A percentile compares a stretch with the other conserved stretches of the same genome.
phyloP scores from a whole-genome alignment of 2,113 vertebrate genomes.

The Chloropsis hardwickii region DNA sequence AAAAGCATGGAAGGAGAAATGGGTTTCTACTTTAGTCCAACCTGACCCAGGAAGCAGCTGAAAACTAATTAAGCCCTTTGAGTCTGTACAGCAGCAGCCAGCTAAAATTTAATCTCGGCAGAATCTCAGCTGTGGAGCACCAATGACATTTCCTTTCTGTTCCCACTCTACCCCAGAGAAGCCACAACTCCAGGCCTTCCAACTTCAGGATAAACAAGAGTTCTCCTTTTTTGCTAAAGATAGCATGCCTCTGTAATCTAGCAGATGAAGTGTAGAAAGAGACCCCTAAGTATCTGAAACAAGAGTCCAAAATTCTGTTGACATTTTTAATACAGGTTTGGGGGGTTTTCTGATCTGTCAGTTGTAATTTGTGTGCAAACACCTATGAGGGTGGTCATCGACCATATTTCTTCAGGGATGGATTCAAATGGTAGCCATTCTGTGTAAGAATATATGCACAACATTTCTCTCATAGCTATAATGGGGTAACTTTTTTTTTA shows the following conservation, averaged over 20 bases:
- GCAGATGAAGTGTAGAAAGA: background rate
- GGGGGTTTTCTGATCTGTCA: background rate
- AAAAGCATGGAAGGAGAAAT: background rate
- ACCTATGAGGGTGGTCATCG: background rate
- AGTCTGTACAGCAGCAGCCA: background rate
- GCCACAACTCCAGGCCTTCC: background rate
- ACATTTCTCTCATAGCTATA: background rate
- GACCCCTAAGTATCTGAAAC: background rate
- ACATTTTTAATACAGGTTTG: background rate
- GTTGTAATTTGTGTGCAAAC: background rate
- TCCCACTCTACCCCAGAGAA: background rate
- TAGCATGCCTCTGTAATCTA: accelerated
- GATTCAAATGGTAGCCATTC: background rate
- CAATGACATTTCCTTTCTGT: background rate
- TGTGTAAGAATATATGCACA: background rate
- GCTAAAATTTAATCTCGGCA: background rate
- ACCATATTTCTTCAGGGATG: background rate
- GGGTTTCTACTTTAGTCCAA: background rate
- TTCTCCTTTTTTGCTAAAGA: background rate
- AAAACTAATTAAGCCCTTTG: accelerated
- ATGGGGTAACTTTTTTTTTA: background rate
- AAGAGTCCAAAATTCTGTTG: background rate
- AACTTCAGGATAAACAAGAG: background rate
- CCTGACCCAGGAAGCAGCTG: background rate
- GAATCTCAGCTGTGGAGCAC: background rate